phyloP scores from a whole-genome alignment of 2,888 invertebrate species.

The Orthonevra nobilis region DNA sequence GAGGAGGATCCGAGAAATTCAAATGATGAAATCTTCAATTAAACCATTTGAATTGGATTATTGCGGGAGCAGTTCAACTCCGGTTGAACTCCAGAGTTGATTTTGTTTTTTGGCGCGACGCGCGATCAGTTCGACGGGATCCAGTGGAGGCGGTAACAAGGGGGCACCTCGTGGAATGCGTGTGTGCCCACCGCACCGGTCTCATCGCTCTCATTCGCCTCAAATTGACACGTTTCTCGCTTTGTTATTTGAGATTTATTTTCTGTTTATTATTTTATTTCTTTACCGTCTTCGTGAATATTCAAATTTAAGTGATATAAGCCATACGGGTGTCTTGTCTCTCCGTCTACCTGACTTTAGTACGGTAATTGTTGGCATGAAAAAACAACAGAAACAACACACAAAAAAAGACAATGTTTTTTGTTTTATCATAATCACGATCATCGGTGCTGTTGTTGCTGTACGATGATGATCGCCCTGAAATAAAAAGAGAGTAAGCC shows the following conservation, averaged over 20 bases:
- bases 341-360: slow-evolving; percentile 32
- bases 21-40: slow-evolving; percentile 70
- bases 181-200: slow-evolving; percentile 38
- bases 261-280: slow-evolving; percentile 25
- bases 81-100: slow-evolving; percentile 68
- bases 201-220: slow-evolving; percentile 44
- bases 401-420: too few relatives aligned
- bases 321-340: slow-evolving; percentile 28
- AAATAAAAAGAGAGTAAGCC: slow-evolving; percentile 14
- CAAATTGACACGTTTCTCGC: slow-evolving; percentile 68
- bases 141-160: neutral
- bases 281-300: slow-evolving; percentile 47
- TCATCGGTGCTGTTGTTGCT: slow-evolving; percentile 19
- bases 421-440: slow-evolving; percentile 57
- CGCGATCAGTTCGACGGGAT: neutral
- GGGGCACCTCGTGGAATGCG: slow-evolving; percentile 50
- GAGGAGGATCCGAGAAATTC: slow-evolving; percentile 48
- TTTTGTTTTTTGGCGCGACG: slow-evolving; percentile 38
- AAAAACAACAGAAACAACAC: neutral
- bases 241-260: slow-evolving; percentile 62
- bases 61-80: slow-evolving; percentile 70
- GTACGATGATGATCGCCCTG: slow-evolving; percentile 32
- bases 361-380: slow-evolving; percentile 21
- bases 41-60: slow-evolving; percentile 70
- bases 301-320: slow-evolving; percentile 60